Evolutionary conservation across 1,140 invertebrate species (phyloP), one percentile per base, ranked within the genome.

Genomic region (Drosophila virilis): DNA sequence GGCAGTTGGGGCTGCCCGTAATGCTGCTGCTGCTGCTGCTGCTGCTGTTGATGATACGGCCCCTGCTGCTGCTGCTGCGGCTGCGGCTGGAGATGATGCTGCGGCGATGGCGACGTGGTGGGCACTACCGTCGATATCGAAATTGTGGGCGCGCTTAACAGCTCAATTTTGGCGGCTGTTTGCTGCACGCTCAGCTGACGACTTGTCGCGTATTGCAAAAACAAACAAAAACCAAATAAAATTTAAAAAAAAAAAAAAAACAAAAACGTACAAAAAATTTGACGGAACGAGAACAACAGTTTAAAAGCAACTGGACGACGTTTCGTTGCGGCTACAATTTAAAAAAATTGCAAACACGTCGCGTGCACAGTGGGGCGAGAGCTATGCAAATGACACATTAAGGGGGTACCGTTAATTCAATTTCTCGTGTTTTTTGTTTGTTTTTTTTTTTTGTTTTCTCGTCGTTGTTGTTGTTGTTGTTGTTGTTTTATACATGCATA

Each of bases 91-190:
- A 61, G 71, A 38, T 68, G 74, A 38, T 59, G 67, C 32, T 78
- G 73, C 57, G 74, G 73, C 64, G 78, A 77, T 60, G 80, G 71
- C 60, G 77, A 66, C 70, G 77, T 70, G 28, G 80, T 48, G 51
- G 80, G 74, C 61, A 74, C 80, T 76, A 84, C 76, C 90, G 91
- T 89, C 78, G 90, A 91, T 80, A 92, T 91, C 54, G 91, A 90
- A 55, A 92, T 92, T 51, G 91, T 90, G 77, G 91, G 80, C 50
- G 84, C 84, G 70, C 71, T 85, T 92, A 92, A 76, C 80, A 92
- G 91, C 91, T 92, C 91, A 91, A 92, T 92, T 92, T 92, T 92
- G 91, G 77, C 78, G 91, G 80, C 80, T 80, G 91, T 92, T 91
- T 77, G 62, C 67, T 91, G 74, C 73, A 76, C 78, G 74, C 73